Base-by-base conservation (phyloP, 1,140 invertebrate species). In the Drosophila kikkawai region DNA sequence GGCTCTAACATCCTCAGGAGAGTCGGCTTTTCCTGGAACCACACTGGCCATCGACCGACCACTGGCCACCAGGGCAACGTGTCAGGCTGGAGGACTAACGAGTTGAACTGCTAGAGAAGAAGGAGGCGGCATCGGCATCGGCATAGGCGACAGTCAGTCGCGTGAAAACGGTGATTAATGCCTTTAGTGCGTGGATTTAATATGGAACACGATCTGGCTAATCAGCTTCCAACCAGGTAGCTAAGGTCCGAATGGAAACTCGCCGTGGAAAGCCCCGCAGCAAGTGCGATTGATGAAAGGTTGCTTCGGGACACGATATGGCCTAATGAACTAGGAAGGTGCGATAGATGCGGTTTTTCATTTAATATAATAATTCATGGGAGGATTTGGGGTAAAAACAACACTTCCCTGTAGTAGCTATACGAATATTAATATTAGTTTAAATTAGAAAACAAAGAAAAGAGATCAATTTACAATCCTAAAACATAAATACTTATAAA, bases 131-230 rank as follows among this genome's bases (percentile, higher is more conserved):
- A 32, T 19, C 42, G 51, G 48, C 22, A 55, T 36, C 41, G 44
- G 45, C 47, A 47, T 3, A 41, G 48, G 80, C 71, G 71, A 84
- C 84, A 75, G 69, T 50, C 51, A 69, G 80, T 88, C 85, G 84
- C 85, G 84, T 88, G 84, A 88, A 88, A 88, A 90, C 44, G 85
- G 85, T 88, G 84, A 88, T 88, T 88, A 88, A 88, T 88, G 85
- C 74, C 73, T 80, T 88, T 90, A 81, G 74, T 73, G 80, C 85
- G 69, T 90, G 78, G 85, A 84, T 88, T 88, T 88, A 88, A 88
- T 88, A 80, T 80, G 68, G 81, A 88, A 78, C 80, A 83, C 73
- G 75, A 65, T 87, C 63, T 71, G 63, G 44, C 36, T 48, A 45
- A 66, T 60, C 77, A 55, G 60, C 37, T 47, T 42, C 41, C 47